Evolutionary conservation across 1,140 invertebrate species (phyloP), one percentile per base, ranked within the genome.

Genomic region (Phymorhynchus buccinoides): DNA sequence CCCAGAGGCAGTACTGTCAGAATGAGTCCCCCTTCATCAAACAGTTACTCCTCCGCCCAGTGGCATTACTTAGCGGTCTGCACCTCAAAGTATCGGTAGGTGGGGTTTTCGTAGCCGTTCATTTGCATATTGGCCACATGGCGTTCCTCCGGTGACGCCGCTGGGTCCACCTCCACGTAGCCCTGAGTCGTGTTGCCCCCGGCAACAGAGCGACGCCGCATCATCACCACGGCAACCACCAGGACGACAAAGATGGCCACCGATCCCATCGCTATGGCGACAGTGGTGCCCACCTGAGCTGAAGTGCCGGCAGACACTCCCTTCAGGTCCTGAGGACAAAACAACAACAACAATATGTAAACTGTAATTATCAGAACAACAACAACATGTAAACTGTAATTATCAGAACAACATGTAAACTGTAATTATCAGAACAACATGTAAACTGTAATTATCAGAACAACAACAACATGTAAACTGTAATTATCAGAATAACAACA

Each of bases 61-160:
- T 73, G 68, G n/a, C n/a, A n/a, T 48, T 62, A 68, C 35, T 83
- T 35, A 12, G 35, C 16, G 41, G 39, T 39, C 35, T 83, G 80
- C 41, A 92, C 96, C 95, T 99, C 98, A 94, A 99, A 99, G 94
- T 99, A 99, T 96, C 98, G 99, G 95, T 99, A 99, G 90, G 98
- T 99, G 86, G 99, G 99, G 95, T 99, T 99, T 94, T 99, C 99
- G 94, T 99, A 99, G 91, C 99, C 99, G 94, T 99, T 99, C 93
- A 99, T 98, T 94, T 99, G 99, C 98, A 99, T 99, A 94, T 98
- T 99, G 90, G 97, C 97, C 80, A 99, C 98, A 93, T 99, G 98
- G 93, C 98, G 95, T 93, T 99, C 98, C 93, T 99, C 98, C 7
- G 98, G 98, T 78, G 98, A 98, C 56, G 96, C 97, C 82, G 90